Conservation (phyloP, 37 sponge, comb jelly and placozoan genomes). For the Cliona cf. orientalis region DNA sequence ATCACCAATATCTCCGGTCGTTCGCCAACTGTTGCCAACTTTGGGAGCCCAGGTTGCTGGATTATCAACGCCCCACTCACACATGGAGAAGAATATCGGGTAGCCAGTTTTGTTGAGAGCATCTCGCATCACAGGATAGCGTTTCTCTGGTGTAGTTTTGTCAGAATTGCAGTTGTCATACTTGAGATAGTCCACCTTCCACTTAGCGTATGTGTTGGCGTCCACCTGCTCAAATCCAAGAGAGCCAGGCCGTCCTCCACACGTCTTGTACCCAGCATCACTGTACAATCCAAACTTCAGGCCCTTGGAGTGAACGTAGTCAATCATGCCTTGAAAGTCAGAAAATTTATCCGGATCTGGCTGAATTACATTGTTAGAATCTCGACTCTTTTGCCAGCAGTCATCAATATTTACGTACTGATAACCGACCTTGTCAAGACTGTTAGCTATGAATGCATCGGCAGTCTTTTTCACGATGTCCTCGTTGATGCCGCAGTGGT, state of each 20-base stretch:
- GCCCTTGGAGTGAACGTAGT: slow-evolving; percentile 74
- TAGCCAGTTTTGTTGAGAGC: slow-evolving; percentile 79
- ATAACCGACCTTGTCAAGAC: slow-evolving; percentile 68
- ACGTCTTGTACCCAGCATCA: slow-evolving; percentile 82
- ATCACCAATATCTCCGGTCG: slow-evolving; percentile 79
- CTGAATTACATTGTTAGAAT: slow-evolving; percentile 38
- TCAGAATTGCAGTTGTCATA: slow-evolving; percentile 83
- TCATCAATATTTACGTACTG: slow-evolving; percentile 86
- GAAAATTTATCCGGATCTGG: slow-evolving; percentile 73
- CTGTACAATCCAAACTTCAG: slow-evolving; percentile 89
- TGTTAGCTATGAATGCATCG: slow-evolving; percentile 52
- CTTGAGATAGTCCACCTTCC: slow-evolving; percentile 84
- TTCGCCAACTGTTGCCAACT: slow-evolving; percentile 92
- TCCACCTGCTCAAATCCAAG: slow-evolving; percentile 72
- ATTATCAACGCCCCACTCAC: slow-evolving; percentile 77
- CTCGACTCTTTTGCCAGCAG: slow-evolving; percentile 76
- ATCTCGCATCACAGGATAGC: slow-evolving; percentile 82
- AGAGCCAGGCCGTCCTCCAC: slow-evolving; percentile 73
- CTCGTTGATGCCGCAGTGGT: slow-evolving; percentile 64
- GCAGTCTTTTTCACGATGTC: slow-evolving; percentile 49
- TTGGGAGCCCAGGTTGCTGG: slow-evolving; percentile 72
- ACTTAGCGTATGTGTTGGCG: slow-evolving; percentile 77
- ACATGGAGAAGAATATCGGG: slow-evolving; percentile 85
- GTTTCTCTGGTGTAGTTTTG: slow-evolving; percentile 25
- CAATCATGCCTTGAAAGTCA: slow-evolving; percentile 76